Evolutionary conservation across 1,140 invertebrate species (phyloP).

Genomic region (Leptopilina boulardi): DNA sequence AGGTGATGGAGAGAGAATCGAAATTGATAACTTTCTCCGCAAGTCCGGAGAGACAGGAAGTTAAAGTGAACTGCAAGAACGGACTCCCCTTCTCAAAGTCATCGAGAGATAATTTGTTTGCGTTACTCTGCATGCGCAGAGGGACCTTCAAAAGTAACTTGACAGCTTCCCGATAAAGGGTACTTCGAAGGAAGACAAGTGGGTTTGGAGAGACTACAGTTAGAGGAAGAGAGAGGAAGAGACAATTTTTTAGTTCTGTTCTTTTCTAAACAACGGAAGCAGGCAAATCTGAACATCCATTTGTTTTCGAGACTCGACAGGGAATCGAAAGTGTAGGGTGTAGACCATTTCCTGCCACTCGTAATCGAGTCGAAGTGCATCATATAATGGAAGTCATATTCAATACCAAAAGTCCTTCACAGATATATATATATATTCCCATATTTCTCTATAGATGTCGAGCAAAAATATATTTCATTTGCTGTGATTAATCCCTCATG

Average conservation of each 20-base stretch:
- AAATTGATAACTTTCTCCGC: slow-evolving; percentile 22
- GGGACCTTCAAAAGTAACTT: slow-evolving; percentile 23
- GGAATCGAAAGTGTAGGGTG: slow-evolving; percentile 19
- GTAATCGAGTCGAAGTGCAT: slow-evolving; percentile 30
- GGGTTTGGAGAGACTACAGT: not conserved
- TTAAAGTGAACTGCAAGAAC: slow-evolving; percentile 28
- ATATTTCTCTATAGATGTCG: too few relatives aligned
- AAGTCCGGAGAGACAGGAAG: slow-evolving; percentile 23
- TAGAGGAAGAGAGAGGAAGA: not conserved
- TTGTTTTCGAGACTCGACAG: slow-evolving; percentile 20
- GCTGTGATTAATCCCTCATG: too few relatives aligned
- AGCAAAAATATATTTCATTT: too few relatives aligned
- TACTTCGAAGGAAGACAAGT: slow-evolving; percentile 24
- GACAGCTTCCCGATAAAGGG: slow-evolving; percentile 31
- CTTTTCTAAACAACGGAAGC: slow-evolving; percentile 7
- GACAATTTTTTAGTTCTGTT: not conserved
- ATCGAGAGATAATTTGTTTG: slow-evolving; percentile 30
- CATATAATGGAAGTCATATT: slow-evolving; percentile 28
- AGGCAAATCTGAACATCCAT: slow-evolving; percentile 17
- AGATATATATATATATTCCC: too few relatives aligned
- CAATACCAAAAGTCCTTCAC: not conserved
- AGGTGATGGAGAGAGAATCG: not conserved
- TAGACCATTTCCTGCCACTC: slow-evolving; percentile 16
- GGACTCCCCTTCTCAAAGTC: slow-evolving; percentile 26
- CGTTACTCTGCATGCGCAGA: slow-evolving; percentile 24